Evolutionary conservation across 1,140 invertebrate species (phyloP).

Genomic region (Scaptomyza pallida): DNA sequence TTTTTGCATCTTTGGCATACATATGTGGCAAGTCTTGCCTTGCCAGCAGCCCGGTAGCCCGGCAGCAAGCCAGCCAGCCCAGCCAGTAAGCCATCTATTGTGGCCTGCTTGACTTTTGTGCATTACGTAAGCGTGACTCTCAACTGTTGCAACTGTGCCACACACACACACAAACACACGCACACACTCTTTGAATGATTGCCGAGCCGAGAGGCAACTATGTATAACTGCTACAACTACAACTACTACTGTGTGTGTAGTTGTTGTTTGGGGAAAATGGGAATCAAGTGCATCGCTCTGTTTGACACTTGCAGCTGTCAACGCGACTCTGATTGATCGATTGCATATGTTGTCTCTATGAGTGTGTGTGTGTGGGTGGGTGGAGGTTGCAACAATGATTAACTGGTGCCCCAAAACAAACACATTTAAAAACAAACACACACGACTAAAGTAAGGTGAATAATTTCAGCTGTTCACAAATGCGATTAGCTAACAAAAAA

Average conservation of each 20-base stretch:
- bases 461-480: slow-evolving; percentile 8
- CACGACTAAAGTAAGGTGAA: background rate
- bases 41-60: background rate
- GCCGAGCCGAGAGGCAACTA: slow-evolving; percentile 6
- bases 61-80: background rate
- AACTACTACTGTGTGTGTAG: no score
- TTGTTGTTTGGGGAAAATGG: slow-evolving; percentile 30
- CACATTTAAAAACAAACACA: slow-evolving; percentile 1
- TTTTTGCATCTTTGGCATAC: slow-evolving; percentile 43
- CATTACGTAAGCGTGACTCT: slow-evolving; percentile 62
- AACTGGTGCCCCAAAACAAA: slow-evolving; percentile 35
- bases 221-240: background rate
- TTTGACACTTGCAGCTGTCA: slow-evolving; percentile 79
- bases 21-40: slow-evolving; percentile 43
- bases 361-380: slow-evolving; percentile 4
- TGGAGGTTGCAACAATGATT: slow-evolving; percentile 30
- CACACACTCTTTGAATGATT: slow-evolving; percentile 27
- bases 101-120: slow-evolving; percentile 72
- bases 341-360: slow-evolving; percentile 17
- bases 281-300: slow-evolving; percentile 71
- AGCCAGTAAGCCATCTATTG: slow-evolving; percentile 33
- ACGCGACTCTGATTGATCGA: slow-evolving; percentile 70
- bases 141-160: slow-evolving; percentile 59
- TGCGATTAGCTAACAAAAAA: background rate
- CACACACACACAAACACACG: slow-evolving; percentile 13